Evolutionary conservation across 1,140 invertebrate species (phyloP).

Genomic region (Coboldia fuscipes): DNA sequence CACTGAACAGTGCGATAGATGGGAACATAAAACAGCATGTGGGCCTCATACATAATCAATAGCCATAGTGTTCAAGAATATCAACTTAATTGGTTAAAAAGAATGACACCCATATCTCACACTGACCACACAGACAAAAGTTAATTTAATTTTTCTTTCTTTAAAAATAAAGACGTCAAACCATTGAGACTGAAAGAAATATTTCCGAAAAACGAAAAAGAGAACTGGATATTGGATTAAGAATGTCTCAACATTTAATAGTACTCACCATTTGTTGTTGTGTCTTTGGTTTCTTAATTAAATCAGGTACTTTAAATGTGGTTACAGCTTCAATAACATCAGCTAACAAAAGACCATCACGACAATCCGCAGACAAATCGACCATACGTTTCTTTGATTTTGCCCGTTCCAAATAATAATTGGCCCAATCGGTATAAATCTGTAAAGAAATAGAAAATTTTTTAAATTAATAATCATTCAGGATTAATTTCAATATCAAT

Average conservation of each 20-base stretch:
- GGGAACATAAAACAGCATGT: too few species aligned
- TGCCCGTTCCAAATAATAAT: conserved; percentile 86
- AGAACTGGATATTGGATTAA: too few species aligned
- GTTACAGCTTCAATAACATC: conserved; percentile 90
- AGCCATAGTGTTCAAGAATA: too few species aligned
- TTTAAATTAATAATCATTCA: neutral
- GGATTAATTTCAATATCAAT: neutral
- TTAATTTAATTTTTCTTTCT: too few species aligned
- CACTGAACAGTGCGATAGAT: too few species aligned
- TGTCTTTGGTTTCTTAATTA: conserved; percentile 70
- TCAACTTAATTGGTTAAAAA: too few species aligned
- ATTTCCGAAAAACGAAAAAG: too few species aligned
- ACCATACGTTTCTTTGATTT: conserved; percentile 61
- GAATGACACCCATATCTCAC: too few species aligned
- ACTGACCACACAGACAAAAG: too few species aligned
- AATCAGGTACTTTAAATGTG: conserved; percentile 68
- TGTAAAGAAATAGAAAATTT: conserved; percentile 25
- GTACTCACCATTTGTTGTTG: conserved; percentile 77
- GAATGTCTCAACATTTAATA: neutral
- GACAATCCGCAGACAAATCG: conserved; percentile 70
- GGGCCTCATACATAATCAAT: too few species aligned
- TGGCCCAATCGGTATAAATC: conserved; percentile 96
- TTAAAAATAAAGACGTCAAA: too few species aligned
- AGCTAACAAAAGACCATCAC: conserved; percentile 73
- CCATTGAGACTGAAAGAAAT: too few species aligned